These are phyloP conservation scores for Podotricha telesiphe DNA, from an alignment of 2,888 invertebrate genomes.

Conservation along the genomic window DNA sequence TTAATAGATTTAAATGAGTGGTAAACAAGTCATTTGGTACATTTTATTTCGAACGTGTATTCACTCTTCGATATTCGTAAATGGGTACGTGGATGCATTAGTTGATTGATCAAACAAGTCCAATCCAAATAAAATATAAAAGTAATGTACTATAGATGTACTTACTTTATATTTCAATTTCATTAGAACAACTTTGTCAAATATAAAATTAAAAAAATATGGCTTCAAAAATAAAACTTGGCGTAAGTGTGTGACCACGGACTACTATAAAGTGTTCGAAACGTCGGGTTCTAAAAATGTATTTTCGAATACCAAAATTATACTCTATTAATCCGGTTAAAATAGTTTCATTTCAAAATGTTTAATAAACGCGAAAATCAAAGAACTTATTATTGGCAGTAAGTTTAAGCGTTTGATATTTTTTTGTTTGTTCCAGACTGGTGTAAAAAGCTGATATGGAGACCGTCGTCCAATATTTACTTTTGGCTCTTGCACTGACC, in stretches of 20 bases:
- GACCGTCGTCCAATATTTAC: slow-evolving; percentile 79
- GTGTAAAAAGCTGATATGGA: slow-evolving; percentile 66
- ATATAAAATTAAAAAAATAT: slow-evolving; percentile 1
- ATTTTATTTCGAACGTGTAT: slow-evolving; percentile 17
- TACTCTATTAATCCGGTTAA: too few species aligned
- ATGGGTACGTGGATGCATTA: slow-evolving; percentile 20
- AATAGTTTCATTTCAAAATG: too few species aligned
- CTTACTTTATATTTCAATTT: slow-evolving; percentile 7
- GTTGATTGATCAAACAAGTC: slow-evolving; percentile 23
- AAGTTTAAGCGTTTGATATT: slow-evolving; percentile 33
- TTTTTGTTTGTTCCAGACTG: slow-evolving; percentile 72
- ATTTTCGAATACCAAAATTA: too few species aligned
- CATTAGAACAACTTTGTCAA: slow-evolving; percentile 5
- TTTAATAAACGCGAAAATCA: too few species aligned
- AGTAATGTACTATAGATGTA: slow-evolving; percentile 6
- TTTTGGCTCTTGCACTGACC: slow-evolving; percentile 78
- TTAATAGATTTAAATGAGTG: neutral
- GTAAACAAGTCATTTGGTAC: slow-evolving; percentile 3
- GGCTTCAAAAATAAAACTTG: too few species aligned
- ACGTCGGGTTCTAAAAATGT: too few species aligned
- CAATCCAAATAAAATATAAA: slow-evolving; percentile 13
- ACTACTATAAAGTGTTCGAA: too few species aligned
- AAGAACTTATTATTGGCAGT: too few species aligned
- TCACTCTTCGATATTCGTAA: slow-evolving; percentile 10
- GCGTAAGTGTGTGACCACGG: too few species aligned